A percentile compares a stretch with the other conserved stretches of the same genome.
phyloP scores from a whole-genome alignment of 2,797 vertebrate species.

The Clarias fuscus region DNA sequence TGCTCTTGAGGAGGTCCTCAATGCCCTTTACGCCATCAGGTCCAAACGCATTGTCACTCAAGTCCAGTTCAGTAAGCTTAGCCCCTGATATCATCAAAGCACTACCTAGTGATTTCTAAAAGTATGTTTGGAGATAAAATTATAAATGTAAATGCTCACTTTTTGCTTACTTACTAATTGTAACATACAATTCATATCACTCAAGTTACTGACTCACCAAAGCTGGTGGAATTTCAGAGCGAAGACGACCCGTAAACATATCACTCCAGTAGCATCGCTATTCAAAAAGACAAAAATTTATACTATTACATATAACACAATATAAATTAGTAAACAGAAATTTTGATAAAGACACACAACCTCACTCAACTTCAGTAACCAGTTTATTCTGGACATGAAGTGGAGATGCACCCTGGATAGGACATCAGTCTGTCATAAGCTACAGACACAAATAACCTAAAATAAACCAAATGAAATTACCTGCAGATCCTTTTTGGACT shows the following conservation, averaged over 20 bases:
- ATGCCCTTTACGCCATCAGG: constrained; percentile 92
- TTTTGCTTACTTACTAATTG: not conserved
- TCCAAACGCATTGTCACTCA: constrained; percentile 97
- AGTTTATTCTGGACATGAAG: not conserved
- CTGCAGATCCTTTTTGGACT: constrained; percentile 87
- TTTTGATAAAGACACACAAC: not conserved
- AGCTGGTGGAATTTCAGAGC: constrained; percentile 92
- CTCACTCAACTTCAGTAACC: not conserved
- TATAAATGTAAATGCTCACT: not conserved
- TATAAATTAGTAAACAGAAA: not conserved
- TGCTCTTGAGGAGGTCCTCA: constrained; percentile 86
- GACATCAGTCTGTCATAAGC: not conserved
- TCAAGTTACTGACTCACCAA: constrained; percentile 74
- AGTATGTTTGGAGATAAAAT: not conserved
- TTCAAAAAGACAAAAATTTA: constrained; percentile 33
- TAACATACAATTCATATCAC: not conserved
- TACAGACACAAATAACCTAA: not conserved
- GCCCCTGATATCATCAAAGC: constrained; percentile 87
- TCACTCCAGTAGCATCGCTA: constrained; percentile 96
- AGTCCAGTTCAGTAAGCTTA: constrained; percentile 87
- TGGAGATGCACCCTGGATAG: not conserved
- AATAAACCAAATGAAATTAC: constrained; percentile 64
- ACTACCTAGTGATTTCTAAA: constrained; percentile 82
- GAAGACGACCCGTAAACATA: constrained; percentile 94
- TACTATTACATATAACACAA: constrained; percentile 25